Evolutionary conservation across 2,888 invertebrate genomes (phyloP).

Genomic region (Eristalinus sepulchralis): DNA sequence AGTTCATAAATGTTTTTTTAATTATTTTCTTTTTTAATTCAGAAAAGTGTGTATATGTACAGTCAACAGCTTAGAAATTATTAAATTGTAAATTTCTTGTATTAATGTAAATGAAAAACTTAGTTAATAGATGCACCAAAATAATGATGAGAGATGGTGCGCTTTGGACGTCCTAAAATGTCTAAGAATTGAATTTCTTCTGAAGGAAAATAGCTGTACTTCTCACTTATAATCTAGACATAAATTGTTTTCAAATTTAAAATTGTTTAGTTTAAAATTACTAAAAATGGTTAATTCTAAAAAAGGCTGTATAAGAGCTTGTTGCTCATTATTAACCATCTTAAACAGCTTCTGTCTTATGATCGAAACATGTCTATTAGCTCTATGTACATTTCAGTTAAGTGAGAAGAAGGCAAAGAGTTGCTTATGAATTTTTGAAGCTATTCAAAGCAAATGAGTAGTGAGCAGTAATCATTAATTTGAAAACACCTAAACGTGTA

Average conservation of each 20-base stretch:
- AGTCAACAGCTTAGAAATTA: not conserved
- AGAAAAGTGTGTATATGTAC: constrained; percentile 27
- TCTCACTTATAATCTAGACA: not conserved
- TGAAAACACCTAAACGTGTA: not conserved
- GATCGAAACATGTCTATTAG: not conserved
- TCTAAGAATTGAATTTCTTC: not conserved
- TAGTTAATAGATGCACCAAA: not conserved
- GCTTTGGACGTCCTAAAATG: not conserved
- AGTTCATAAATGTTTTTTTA: constrained; percentile 42
- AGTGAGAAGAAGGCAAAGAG: not conserved
- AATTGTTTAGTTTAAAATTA: not conserved
- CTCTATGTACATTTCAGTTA: not conserved
- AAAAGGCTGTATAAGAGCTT: not conserved
- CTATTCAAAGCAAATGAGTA: not conserved
- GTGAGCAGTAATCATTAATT: not conserved
- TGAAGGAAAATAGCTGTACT: not conserved
- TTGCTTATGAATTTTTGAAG: not conserved
- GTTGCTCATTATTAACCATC: not conserved
- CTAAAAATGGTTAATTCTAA: not conserved
- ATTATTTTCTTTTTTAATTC: constrained; percentile 6
- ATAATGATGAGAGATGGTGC: not conserved
- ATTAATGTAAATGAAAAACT: not conserved
- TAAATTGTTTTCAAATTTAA: not conserved
- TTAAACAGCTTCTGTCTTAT: not conserved
- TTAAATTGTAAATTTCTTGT: not conserved